Percentiles rank a stretch among this genome's conserved stretches.
phyloP scores from a whole-genome alignment of 2,113 vertebrate species.

The Orcinus orca region DNA sequence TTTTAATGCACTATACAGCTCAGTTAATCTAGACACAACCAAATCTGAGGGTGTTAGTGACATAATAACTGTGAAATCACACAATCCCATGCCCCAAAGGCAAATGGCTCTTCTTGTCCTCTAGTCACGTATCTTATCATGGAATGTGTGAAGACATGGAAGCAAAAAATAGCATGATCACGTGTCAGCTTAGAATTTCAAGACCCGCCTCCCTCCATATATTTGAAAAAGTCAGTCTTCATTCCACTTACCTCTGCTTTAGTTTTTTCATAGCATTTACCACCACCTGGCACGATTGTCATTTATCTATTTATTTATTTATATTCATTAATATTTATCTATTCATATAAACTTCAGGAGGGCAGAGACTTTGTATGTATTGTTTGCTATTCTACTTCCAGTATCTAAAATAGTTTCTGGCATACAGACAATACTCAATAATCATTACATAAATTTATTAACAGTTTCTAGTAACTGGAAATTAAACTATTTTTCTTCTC shows the following conservation, averaged over 20 bases:
- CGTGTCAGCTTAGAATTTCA: background rate
- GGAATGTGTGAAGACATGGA: constrained; percentile 57
- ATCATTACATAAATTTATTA: background rate
- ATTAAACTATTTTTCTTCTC: background rate
- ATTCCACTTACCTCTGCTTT: background rate
- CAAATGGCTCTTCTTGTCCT: constrained; percentile 26
- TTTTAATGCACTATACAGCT: constrained; percentile 4
- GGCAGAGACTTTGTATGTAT: background rate
- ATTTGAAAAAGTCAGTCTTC: background rate
- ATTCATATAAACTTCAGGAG: background rate
- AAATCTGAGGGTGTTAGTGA: constrained; percentile 48
- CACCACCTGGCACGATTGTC: background rate
- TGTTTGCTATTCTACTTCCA: background rate
- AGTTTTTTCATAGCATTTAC: background rate
- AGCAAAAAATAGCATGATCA: constrained; percentile 56
- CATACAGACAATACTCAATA: background rate
- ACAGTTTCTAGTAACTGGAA: background rate
- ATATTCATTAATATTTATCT: background rate
- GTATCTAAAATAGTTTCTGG: background rate
- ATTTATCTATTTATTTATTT: background rate
- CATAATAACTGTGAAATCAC: constrained; percentile 33
- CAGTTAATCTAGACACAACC: constrained; percentile 23
- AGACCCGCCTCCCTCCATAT: background rate
- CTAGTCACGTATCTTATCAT: constrained; percentile 65
- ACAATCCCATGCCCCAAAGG: background rate